phyloP scores from a whole-genome alignment of 1,140 invertebrate genomes.

The Pararge aegeria region DNA sequence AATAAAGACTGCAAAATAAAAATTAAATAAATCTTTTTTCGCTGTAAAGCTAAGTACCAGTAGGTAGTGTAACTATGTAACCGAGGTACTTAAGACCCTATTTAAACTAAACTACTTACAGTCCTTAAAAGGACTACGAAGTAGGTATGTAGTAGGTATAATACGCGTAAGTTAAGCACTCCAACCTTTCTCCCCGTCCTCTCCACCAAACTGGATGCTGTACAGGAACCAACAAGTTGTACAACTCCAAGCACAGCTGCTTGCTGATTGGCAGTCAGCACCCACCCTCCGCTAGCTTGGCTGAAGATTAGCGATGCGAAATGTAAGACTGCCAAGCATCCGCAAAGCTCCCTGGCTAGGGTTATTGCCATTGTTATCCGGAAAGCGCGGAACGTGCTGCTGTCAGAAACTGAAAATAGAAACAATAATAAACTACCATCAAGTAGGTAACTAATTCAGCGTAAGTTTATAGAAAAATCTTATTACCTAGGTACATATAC shows the following conservation, averaged over 20 bases:
- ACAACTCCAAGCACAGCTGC: conserved; percentile 55
- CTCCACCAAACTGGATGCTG: conserved; percentile 59
- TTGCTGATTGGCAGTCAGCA: conserved; percentile 63
- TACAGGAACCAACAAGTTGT: conserved; percentile 59
- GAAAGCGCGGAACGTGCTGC: conserved; percentile 58
- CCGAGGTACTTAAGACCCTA: no score
- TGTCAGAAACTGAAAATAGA: conserved; percentile 46
- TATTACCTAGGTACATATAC: no score
- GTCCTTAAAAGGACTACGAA: no score
- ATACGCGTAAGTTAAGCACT: neutral
- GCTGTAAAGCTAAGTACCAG: no score
- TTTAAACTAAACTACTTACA: no score
- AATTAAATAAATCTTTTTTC: no score
- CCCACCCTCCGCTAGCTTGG: conserved; percentile 51
- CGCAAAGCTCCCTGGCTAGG: conserved; percentile 60
- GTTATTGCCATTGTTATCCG: conserved; percentile 63
- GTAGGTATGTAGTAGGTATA: no score
- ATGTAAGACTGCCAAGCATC: conserved; percentile 63
- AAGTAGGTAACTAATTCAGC: no score
- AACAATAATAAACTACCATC: neutral
- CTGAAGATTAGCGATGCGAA: conserved; percentile 69
- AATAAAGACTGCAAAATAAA: no score
- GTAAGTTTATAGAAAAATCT: no score
- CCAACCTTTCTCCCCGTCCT: conserved; percentile 62
- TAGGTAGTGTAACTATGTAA: no score